Conservation (phyloP, 2,888 invertebrate species). For the Dione vanillae region DNA sequence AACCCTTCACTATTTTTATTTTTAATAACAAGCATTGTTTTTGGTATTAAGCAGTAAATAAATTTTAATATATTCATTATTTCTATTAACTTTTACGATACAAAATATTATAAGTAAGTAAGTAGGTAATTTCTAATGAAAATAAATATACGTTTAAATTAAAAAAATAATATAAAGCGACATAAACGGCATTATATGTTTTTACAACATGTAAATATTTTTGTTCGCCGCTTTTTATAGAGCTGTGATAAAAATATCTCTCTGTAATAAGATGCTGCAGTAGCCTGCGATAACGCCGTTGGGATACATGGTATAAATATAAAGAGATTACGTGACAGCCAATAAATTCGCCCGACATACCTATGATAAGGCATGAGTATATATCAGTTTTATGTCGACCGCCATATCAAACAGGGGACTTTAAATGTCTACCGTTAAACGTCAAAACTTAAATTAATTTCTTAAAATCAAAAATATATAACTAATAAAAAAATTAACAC, state of each 20-base stretch:
- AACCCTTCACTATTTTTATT: not conserved
- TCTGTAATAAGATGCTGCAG: conserved; percentile 56
- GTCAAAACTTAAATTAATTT: no score
- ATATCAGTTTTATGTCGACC: conserved; percentile 44
- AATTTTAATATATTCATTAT: no score
- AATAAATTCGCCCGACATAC: conserved; percentile 57
- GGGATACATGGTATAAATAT: conserved; percentile 63
- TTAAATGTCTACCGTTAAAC: not conserved
- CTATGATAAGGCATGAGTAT: conserved; percentile 40
- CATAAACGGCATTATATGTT: conserved; percentile 32
- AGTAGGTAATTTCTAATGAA: not conserved
- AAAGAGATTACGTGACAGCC: conserved; percentile 59
- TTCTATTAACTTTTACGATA: no score
- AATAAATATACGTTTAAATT: not conserved
- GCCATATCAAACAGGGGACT: not conserved
- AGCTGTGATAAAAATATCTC: conserved; percentile 52
- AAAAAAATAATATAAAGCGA: conserved; percentile 16
- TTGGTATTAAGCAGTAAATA: not conserved
- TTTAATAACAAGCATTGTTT: not conserved
- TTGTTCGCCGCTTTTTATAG: conserved; percentile 45
- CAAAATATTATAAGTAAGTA: no score
- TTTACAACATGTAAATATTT: conserved; percentile 47
- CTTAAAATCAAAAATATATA: no score
- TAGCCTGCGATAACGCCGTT: conserved; percentile 64
- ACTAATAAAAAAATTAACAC: no score